Evolutionary conservation across 2,113 vertebrate species (phyloP), one percentile per base, ranked within the genome.

Genomic region (Anolis carolinensis): DNA sequence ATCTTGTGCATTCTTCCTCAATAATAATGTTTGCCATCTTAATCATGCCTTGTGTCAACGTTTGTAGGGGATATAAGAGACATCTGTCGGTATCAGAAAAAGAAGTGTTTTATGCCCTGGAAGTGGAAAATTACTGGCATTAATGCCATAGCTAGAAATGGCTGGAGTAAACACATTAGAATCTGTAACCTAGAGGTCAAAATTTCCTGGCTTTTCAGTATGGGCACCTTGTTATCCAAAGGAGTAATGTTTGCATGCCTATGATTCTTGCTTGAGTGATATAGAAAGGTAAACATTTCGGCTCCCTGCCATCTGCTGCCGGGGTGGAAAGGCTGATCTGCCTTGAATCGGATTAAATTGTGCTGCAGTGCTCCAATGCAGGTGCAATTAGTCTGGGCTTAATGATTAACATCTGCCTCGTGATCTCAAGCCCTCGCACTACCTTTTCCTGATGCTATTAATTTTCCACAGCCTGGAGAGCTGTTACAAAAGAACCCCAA

Each of bases 351-450:
- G 92, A 90, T 82, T 81, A 89, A 91, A 52, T 79, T 50, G 74
- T 48, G n/a, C 72, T 85, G 71, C 79, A 84, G 86, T n/a, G 63
- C 87, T 91, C 81, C 86, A 85, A 88, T 73, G 75, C 79, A 36
- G 68, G 68, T 82, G 84, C 78, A 88, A 78, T 7, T 86, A 93
- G 84, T 36, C 85, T 87, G 48, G 83, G 30, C 92, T 94, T 94
- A 95, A 94, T 89, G 84, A 91, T 95, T 94, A 93, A 93, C 86
- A 21, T 34, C 79, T 52, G 68, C 25, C 85, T 2, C 76, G 81
- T 90, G 90, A 88, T 88, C 39, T 88, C 83, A 68, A 68, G 27
- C 52, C 2, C 62, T 36, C 18, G 16, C 14, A 4, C 59, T 21
- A 6, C 72, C 2, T 3, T 36, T 9, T 36, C 18, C 2, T 79